Evolutionary conservation across 2,113 vertebrate genomes (phyloP), one percentile per base, ranked within the genome.

Genomic region (Plestiodon gilberti): DNA sequence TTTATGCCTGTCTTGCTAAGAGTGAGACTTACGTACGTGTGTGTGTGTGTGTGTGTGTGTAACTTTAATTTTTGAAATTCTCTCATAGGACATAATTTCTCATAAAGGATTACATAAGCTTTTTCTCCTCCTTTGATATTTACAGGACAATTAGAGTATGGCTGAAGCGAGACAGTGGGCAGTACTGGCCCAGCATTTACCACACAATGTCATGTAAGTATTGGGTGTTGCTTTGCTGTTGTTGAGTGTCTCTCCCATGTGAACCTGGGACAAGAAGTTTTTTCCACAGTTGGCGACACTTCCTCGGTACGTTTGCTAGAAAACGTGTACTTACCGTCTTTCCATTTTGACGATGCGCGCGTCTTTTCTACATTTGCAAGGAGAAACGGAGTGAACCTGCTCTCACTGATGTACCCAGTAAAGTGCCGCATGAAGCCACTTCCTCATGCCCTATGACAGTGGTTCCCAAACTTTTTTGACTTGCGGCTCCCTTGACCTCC

Each of bases 161-260:
- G 98, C 97, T 99, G 93, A 99, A 99, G 91, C 97, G 98, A 94
- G 98, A 99, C 97, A 99, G 98, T 0, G 98, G 98, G 40, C 98
- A 99, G 79, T 99, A 99, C 92, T 99, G 98, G 98, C 98, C 98
- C 67, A 99, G 98, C 95, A 98, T 98, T 91, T 99, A 97, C 90
- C 98, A 99, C 95, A 98, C 98, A 1, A 97, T 99, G 93, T 98
- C 98, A 91, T 98, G 98, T 99, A 95, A 98, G 98, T 98, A 88
- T 17, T 28, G 73, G 11, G 20, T 52, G 9, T 40, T 64, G 9
- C 13, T 79, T 20, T 62, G 48, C 25, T 61, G 52, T 20, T n/a
- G 2, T 22, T 62, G 67, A 82, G 59, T 75, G 15, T 78, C n/a
- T 61, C 10, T 70, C 33, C 55, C 10, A 35, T n/a, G 57, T 38